Percentiles rank a stretch among this genome's conserved stretches.
These are phyloP conservation scores for Merodon equestris DNA, from an alignment of 2,888 invertebrate species.

Conservation along the genomic window DNA sequence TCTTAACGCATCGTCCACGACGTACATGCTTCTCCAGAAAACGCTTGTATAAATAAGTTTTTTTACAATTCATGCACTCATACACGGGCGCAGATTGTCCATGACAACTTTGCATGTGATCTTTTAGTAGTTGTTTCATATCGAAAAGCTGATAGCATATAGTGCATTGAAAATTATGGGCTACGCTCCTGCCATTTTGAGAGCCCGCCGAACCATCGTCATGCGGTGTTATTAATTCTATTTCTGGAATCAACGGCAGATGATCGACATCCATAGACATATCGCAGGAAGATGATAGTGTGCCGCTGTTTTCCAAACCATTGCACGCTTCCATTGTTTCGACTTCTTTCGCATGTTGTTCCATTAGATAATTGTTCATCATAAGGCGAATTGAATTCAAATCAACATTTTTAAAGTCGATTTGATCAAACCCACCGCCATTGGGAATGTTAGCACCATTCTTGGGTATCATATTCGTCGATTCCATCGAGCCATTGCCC, in stretches of 20 bases:
- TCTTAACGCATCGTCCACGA: constrained; percentile 77
- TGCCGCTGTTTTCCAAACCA: constrained; percentile 54
- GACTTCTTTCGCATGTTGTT: constrained; percentile 74
- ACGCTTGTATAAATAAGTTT: constrained; percentile 78
- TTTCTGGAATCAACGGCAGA: constrained; percentile 78
- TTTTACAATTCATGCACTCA: constrained; percentile 77
- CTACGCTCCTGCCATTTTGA: constrained; percentile 32
- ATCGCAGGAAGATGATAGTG: constrained; percentile 25
- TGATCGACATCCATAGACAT: constrained; percentile 73
- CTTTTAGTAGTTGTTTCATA: constrained; percentile 77
- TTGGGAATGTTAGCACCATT: constrained; percentile 28
- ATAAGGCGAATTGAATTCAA: constrained; percentile 76
- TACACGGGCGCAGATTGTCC: constrained; percentile 77
- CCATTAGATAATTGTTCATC: constrained; percentile 76
- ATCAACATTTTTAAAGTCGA: constrained; percentile 69
- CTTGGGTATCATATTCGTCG: neutral
- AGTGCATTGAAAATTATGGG: constrained; percentile 76
- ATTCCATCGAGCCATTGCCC: constrained; percentile 17
- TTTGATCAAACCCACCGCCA: constrained; percentile 1
- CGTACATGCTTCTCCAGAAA: constrained; percentile 78
- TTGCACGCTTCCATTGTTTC: constrained; percentile 71
- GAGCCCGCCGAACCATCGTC: constrained; percentile 71
- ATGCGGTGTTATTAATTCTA: constrained; percentile 76
- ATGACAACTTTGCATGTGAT: constrained; percentile 77
- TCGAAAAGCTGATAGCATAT: constrained; percentile 77